phyloP scores from a whole-genome alignment of 2,888 invertebrate genomes.

The Hyposoter dolosus region DNA sequence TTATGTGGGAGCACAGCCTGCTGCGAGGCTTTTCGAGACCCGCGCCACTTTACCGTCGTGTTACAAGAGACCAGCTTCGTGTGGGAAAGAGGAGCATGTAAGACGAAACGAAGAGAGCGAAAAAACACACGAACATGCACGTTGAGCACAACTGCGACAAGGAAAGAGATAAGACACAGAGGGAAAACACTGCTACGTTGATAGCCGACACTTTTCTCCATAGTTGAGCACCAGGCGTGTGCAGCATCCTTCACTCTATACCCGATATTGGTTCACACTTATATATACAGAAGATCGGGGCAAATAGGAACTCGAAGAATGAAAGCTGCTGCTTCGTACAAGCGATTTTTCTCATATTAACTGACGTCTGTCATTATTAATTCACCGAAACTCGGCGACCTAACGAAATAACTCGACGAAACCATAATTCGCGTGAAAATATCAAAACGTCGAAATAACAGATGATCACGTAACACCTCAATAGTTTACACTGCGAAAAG shows the following conservation, averaged over 20 bases:
- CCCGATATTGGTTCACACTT: constrained; percentile 77
- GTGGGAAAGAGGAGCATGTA: background rate
- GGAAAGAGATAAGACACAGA: constrained; percentile 52
- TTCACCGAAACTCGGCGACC: no score
- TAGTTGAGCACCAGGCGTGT: constrained; percentile 76
- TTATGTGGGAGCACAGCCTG: constrained; percentile 48
- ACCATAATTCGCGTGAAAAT: no score
- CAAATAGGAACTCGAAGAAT: constrained; percentile 17
- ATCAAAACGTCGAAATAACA: no score
- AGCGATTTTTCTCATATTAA: background rate
- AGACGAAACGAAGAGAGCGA: background rate
- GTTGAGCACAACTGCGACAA: constrained; percentile 56
- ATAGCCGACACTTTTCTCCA: constrained; percentile 68
- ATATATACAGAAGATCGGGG: constrained; percentile 42
- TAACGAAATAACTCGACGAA: no score
- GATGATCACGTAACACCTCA: no score
- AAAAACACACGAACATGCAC: constrained; percentile 35
- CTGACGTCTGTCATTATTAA: background rate
- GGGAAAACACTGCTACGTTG: constrained; percentile 29
- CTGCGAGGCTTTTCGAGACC: constrained; percentile 39
- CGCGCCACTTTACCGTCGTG: constrained; percentile 41
- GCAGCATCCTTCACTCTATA: constrained; percentile 78
- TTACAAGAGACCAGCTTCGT: constrained; percentile 14
- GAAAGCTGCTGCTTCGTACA: background rate
- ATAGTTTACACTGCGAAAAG: no score